Evolutionary conservation across 2,113 vertebrate genomes (phyloP), one percentile per base, ranked within the genome.

Genomic region (Cololabis saira): DNA sequence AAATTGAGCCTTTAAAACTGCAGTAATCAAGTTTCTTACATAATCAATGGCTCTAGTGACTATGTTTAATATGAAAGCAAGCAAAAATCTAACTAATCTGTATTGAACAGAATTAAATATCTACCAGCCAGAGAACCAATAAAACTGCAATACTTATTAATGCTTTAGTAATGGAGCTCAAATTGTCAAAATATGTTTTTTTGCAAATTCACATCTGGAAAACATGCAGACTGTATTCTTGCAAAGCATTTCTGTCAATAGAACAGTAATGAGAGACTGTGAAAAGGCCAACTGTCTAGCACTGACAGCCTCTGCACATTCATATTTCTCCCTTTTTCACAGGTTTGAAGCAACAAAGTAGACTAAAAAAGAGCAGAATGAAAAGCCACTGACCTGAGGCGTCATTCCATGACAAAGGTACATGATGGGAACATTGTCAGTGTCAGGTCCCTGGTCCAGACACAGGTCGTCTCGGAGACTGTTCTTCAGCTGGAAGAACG

Each of bases 331-430:
- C 1, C 33, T 3, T 21, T 16, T 54, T 42, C 2, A 1, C 14
- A 11, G 30, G 6, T 45, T 40, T 52, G 10, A 49, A 48, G 13
- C 14, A 9, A 12, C 2, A 59, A 12, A 19, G 5, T 3, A 69
- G 41, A 62, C 41, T 0, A 52, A 18, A 73, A 9, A 4, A 40
- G 16, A 59, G 7, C 0, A 40, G 11, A 53, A 18, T 12, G 54
- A 66, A 57, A 41, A 58, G 2, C 16, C 74, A 94, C 95, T 92
- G 61, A 98, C 97, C 96, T 99, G 97, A 4, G 97, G 94, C 0
- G 95, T 95, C 95, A 96, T 94, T 52, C 96, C 96, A 0, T 98
- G 96, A 88, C 97, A 99, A 78, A 95, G 91, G 49, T 98, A 98
- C 92, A 99, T 88, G 81, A 98, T 97, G 47, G 97, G 97, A 27